Evolutionary conservation across 2,797 vertebrate genomes (phyloP), one percentile per base, ranked within the genome.

Genomic region (Hypotaenidia okinawae): DNA sequence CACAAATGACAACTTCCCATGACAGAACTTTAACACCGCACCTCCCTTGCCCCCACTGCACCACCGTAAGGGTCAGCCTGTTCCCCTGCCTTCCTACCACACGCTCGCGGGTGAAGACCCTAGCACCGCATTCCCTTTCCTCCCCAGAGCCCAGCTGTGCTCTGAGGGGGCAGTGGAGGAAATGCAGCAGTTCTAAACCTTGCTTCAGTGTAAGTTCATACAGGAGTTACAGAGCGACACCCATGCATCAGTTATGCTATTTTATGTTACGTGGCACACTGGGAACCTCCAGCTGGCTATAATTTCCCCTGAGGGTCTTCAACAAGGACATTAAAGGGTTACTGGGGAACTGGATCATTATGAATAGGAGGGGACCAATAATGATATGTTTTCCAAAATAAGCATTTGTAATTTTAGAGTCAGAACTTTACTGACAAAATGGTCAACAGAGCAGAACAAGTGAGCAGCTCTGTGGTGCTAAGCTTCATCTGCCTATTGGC

Each of bases 251-350:
- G 64, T 47, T 35, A 22, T 13, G 52, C 27, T 62, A 19, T 15
- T 69, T 27, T 30, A 49, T 16, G 37, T 2, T 70, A 58, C 4
- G n/a, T 1, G 2, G 61, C 63, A 25, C 79, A 90, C 32, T 25
- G 39, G 49, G 64, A 93, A 91, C 18, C 61, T 80, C 72, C 28
- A 22, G 22, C n/a, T 49, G 28, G 21, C 66, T 94, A 3, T 22
- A 30, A 75, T 33, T 82, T 68, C 16, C 84, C 77, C 32, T 25
- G 28, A 69, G 39, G 55, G 39, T 43, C 68, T 86, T 82, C 69
- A 89, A 74, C 19, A 84, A 59, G 13, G n/a, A 79, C 92, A 95
- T 86, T 85, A 94, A 64, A 92, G 57, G 52, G 51, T 87, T 76
- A 85, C 39, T 66, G 43, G 41, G 30, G 39, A 90, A 70, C 52